Base-by-base conservation (phyloP, 2,797 vertebrate species). In the Coregonus ussuriensis region DNA sequence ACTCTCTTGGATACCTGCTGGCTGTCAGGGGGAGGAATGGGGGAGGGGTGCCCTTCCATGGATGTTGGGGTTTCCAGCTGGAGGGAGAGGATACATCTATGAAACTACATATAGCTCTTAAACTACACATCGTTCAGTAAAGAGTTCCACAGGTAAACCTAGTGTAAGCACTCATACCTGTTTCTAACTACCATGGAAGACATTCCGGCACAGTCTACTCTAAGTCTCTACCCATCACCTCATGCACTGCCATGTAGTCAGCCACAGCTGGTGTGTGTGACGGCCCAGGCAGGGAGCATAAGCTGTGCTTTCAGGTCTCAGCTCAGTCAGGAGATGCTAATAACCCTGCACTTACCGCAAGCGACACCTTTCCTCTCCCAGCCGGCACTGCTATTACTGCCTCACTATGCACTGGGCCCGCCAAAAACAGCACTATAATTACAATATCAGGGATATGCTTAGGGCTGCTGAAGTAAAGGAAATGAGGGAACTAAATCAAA, bases 181-280 rank as follows among this genome's bases (percentile, higher is more conserved):
- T 47, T 47, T 47, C 41, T 47, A 47, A 47, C 41, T 47, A 47
- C 41, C 41, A 9, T 94, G 95, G 95, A 93, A 94, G 93, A 93
- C 67, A 16, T 69, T 35, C 67, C 15, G 33, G 35, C 51, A 54
- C 21, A 25, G 21, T 54, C 70, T 29, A 16, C 21, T 67, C 53
- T 35, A 3, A 25, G 56, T 62, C 56, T 21, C 21, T n/a, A 73
- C 70, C 37, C 59, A 91, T 51, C 35, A 37, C 70, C 69, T 72
- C 63, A 77, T n/a, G 72, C 68, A n/a, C 33, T 16, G 67, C 67
- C 33, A 52, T 65, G 54, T 16, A 65, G 76, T 16, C 41, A 62
- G 69, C 54, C 31, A 16, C 53, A 31, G 75, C 54, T 16, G 41
- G 29, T 54, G 69, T 63, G n/a, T 63, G 37, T 29, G 21, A 66